Base-by-base conservation (phyloP, 2,113 vertebrate genomes). In the Mirounga angustirostris region DNA sequence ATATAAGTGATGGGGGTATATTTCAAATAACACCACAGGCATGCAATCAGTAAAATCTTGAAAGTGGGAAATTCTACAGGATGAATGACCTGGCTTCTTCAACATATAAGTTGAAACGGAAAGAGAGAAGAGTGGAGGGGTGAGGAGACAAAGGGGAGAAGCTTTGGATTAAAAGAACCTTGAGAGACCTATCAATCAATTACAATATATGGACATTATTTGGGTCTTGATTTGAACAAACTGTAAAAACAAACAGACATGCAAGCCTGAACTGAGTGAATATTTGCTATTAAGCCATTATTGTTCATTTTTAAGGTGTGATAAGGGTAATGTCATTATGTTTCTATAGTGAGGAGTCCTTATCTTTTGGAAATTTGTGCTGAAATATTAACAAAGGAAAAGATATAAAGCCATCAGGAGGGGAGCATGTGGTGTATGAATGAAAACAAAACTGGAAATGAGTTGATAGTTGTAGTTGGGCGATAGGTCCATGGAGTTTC, bases 261-360 rank as follows among this genome's bases (percentile, higher is more conserved):
- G 28, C 52, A 82, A 92, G 58, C 22, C 74, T 28, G 26, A 59
- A 74, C 28, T 26, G 6, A 84, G 28, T 30, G 16, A 30, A 63
- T 88, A 63, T 22, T 92, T 93, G 54, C 69, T 71, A 84, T 36
- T 69, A 79, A 84, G n/a, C 28, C 63, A 85, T 71, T 85, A 80
- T 40, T 73, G 16, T 93, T 85, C 6, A 86, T 43, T 80, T 67
- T 93, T 89, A 86, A 89, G 36, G 33, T 28, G 2, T 40, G 30
- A 46, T n/a, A 76, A 82, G 69, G 36, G 50, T 76, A 40, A 74
- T 73, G 56, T 4, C 3, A 8, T 56, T 91, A 81, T 58, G 30
- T 92, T 76, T 50, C 74, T 63, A 65, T 6, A 11, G 26, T 54
- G 46, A 63, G 19, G n/a, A 86, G 67, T 69, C 33, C 50, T 67